These are phyloP conservation scores for Cancer borealis DNA, from an alignment of 2,888 invertebrate genomes.

Conservation along the genomic window DNA sequence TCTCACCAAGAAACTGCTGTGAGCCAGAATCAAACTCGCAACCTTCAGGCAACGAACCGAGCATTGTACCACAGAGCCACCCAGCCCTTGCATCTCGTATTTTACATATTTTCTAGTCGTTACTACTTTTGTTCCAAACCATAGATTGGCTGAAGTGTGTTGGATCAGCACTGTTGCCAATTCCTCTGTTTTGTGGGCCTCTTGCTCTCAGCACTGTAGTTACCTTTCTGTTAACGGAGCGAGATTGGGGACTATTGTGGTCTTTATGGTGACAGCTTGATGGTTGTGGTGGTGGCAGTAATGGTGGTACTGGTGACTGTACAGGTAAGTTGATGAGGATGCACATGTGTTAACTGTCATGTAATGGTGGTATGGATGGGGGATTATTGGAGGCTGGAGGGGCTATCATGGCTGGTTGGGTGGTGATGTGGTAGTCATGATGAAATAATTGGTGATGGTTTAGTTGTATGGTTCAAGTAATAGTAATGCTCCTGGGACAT, in stretches of 20 bases:
- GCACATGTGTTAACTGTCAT: not conserved
- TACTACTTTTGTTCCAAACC: not conserved
- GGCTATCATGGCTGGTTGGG: not conserved
- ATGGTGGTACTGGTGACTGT: not conserved
- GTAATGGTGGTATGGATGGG: not conserved
- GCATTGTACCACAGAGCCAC: too few species aligned
- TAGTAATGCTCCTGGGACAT: not conserved
- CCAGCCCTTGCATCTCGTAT: too few species aligned
- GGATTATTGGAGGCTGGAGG: not conserved
- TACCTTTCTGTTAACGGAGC: not conserved
- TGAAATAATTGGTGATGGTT: not conserved
- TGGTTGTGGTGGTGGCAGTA: not conserved
- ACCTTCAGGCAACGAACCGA: too few species aligned
- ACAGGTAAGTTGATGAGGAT: not conserved
- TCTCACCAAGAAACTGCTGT: too few species aligned
- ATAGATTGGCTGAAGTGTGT: not conserved
- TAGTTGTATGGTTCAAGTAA: not conserved
- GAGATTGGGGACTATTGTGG: not conserved
- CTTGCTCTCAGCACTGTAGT: not conserved
- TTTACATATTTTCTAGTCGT: not conserved
- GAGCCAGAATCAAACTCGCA: too few species aligned
- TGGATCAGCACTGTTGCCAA: not conserved
- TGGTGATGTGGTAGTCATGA: not conserved
- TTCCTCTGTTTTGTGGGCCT: not conserved
- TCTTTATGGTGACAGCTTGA: not conserved